Base-by-base conservation (phyloP, 2,797 vertebrate genomes). In the Capromys pilorides region DNA sequence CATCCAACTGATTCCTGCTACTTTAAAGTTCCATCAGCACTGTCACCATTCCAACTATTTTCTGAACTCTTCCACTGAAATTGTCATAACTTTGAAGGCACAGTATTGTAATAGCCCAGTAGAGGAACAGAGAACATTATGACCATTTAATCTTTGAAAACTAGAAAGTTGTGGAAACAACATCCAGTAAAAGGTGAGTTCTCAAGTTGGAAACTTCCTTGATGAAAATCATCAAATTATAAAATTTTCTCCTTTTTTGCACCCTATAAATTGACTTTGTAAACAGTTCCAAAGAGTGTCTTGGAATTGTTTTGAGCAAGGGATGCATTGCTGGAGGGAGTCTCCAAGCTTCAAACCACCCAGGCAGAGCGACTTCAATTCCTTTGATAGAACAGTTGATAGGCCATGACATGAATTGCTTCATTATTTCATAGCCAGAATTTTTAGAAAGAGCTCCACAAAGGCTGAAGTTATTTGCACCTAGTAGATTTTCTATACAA, bases 21-120 rank as follows among this genome's bases (percentile, higher is more conserved):
- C 73, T 83, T 96, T 75, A 79, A 83, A 94, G 67, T 31, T 82
- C 61, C 77, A 96, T 69, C 14, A 93, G 19, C 31, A 4, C 75
- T 86, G 41, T 79, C 45, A n/a, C 45, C 64, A 18, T 77, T 86
- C 87, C 82, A 86, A 31, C 26, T 80, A 11, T 67, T 39, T 87
- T 85, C 66, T 86, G n/a, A 11, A 69, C 57, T 54, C 67, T 21
- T 77, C 54, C 69, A 94, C 51, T 77, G 77, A n/a, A 69, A 49
- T 57, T 73, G 49, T 39, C 51, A 6, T 57, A 57, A 93, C 73
- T 84, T 78, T 79, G 36, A 97, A 94, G 71, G 14, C 51, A 57
- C 8, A 8, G 33, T 82, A 59, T 66, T 94, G 80, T 33, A 91
- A 95, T 93, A 79, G 18, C 62, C 36, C 45, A 79, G 2, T 64